Conservation (phyloP, 1,140 invertebrate species). For the Cydia splendana region DNA sequence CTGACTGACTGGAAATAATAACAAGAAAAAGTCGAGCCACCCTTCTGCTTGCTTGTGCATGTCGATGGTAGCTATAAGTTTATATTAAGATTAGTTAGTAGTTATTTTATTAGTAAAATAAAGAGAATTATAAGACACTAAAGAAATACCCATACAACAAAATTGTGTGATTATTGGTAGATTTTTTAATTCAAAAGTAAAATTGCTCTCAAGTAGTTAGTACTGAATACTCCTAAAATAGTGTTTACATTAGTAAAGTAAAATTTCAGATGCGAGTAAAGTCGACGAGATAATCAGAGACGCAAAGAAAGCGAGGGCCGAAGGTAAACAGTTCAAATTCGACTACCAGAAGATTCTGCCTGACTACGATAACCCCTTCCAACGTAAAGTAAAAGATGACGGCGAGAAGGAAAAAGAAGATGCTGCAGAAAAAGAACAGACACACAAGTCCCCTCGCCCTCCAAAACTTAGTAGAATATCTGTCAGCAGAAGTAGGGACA, state of each 20-base stretch:
- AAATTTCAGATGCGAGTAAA: slow-evolving; percentile 65
- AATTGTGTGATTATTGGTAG: background rate
- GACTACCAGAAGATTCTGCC: slow-evolving; percentile 69
- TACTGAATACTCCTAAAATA: background rate
- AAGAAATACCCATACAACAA: background rate
- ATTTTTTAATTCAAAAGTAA: background rate
- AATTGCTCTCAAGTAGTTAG: background rate
- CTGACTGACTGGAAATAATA: too few species aligned
- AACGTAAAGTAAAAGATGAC: slow-evolving; percentile 62
- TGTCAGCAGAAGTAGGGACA: slow-evolving; percentile 42
- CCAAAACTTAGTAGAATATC: background rate
- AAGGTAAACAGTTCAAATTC: slow-evolving; percentile 70
- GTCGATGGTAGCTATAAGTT: background rate
- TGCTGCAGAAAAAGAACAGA: slow-evolving; percentile 35
- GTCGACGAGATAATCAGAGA: slow-evolving; percentile 71
- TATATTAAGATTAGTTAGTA: background rate
- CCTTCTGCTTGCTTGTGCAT: background rate
- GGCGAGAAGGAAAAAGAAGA: slow-evolving; percentile 39
- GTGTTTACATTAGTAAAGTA: slow-evolving; percentile 17
- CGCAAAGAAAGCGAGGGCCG: slow-evolving; percentile 67
- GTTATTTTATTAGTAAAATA: too few species aligned
- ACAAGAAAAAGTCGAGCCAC: too few species aligned
- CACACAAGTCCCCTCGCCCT: background rate
- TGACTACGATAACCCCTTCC: slow-evolving; percentile 72
- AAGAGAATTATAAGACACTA: too few species aligned